Conservation (phyloP, 1,140 invertebrate genomes). For the Drosophila simulans region DNA sequence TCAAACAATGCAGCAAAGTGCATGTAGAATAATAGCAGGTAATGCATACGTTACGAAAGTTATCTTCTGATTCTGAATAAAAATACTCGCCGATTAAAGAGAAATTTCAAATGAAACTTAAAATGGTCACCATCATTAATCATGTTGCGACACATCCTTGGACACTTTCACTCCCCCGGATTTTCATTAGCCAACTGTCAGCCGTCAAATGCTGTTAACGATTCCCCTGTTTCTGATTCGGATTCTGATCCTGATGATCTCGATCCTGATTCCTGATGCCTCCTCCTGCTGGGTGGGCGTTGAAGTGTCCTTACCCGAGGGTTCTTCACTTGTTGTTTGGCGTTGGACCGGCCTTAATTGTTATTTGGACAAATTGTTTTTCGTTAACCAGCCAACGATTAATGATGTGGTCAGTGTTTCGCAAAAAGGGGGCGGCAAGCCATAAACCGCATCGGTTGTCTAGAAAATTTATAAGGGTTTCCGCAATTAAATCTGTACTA, state of each 20-base stretch:
- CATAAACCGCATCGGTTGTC: slow-evolving; percentile 70
- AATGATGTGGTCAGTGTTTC: slow-evolving; percentile 64
- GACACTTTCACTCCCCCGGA: slow-evolving; percentile 48
- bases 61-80: slow-evolving; percentile 1
- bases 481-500: slow-evolving; percentile 65
- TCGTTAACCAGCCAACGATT: slow-evolving; percentile 66
- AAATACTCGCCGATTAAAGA: slow-evolving; percentile 23
- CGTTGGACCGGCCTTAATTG: slow-evolving; percentile 52
- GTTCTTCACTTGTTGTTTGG: slow-evolving; percentile 36
- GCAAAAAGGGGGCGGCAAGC: slow-evolving; percentile 12
- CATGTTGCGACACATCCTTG: slow-evolving; percentile 37
- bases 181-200: slow-evolving; percentile 74
- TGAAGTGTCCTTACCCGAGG: slow-evolving; percentile 30
- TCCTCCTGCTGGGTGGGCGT: slow-evolving; percentile 26
- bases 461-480: slow-evolving; percentile 49
- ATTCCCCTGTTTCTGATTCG: slow-evolving; percentile 16
- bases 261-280: slow-evolving; percentile 12
- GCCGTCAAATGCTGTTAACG: slow-evolving; percentile 46
- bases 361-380: slow-evolving; percentile 79
- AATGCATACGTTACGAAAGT: slow-evolving; percentile 36
- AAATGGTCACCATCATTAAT: slow-evolving; percentile 47
- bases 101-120: slow-evolving; percentile 46
- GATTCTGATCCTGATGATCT: neutral
- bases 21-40: slow-evolving; percentile 34
- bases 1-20: slow-evolving; percentile 42